Percentiles rank a stretch among this genome's conserved stretches.
Evolutionary conservation across 2,797 vertebrate genomes (phyloP).

Genomic region (Morelia viridis): DNA sequence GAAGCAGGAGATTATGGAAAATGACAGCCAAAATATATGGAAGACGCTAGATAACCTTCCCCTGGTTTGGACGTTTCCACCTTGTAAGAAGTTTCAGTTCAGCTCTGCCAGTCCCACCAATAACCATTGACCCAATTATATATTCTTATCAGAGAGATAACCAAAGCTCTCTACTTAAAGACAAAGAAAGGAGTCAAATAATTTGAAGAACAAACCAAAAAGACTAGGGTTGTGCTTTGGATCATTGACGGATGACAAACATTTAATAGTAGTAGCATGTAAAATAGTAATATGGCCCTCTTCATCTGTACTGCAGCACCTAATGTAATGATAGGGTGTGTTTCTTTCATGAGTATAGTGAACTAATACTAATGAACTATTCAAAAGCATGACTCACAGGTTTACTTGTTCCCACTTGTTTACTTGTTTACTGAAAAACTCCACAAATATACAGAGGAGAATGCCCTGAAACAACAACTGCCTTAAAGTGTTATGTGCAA

Average conservation of each 20-base stretch:
- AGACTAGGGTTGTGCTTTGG: background rate
- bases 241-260: background rate
- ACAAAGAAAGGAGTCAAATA: background rate
- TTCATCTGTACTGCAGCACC: background rate
- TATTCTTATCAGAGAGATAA: background rate
- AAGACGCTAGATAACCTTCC: background rate
- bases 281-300: background rate
- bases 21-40: background rate
- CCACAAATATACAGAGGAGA: accelerated
- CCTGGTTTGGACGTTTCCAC: background rate
- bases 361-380: conserved; percentile 19
- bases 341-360: background rate
- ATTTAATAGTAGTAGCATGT: background rate
- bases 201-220: background rate
- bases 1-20: background rate
- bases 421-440: background rate
- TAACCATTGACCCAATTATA: background rate
- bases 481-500: background rate
- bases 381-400: background rate
- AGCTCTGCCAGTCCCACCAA: background rate
- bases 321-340: conserved; percentile 12
- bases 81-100: background rate
- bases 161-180: background rate
- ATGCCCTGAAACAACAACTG: background rate
- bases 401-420: conserved; percentile 4